Conservation (phyloP, 2,888 invertebrate species). For the Myathropa florea region DNA sequence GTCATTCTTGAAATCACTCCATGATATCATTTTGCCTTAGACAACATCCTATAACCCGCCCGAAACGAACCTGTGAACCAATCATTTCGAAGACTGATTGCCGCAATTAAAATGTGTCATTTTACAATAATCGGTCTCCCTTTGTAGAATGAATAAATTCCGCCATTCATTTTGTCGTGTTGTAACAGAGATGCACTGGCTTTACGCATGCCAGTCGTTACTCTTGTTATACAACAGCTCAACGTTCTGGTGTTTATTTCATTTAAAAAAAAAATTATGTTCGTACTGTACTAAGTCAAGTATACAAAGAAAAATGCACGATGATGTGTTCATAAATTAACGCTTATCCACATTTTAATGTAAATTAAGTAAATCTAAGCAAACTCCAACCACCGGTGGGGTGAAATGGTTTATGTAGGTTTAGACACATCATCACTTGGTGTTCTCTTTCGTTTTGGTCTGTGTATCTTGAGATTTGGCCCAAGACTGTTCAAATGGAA, state of each 20-base stretch:
- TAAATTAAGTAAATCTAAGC: not conserved
- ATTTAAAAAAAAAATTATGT: not conserved
- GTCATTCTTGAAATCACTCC: not conserved
- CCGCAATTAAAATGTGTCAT: constrained; percentile 35
- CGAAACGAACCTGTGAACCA: not conserved
- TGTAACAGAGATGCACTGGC: no score
- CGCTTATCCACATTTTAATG: not conserved
- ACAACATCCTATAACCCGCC: not conserved
- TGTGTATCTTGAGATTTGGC: no score
- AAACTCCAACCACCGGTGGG: not conserved
- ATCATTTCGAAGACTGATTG: constrained; percentile 15
- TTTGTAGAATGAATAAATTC: not conserved
- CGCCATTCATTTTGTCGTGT: no score
- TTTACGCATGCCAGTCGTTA: no score
- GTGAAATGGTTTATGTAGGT: not conserved
- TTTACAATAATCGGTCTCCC: not conserved
- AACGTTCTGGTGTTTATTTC: not conserved
- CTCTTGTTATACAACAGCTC: not conserved
- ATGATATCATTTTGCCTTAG: not conserved
- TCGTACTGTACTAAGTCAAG: not conserved
- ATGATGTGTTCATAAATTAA: not conserved
- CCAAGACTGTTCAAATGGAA: no score
- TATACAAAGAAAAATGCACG: not conserved
- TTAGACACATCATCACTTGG: not conserved
- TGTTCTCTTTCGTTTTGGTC: not conserved